phyloP scores from a whole-genome alignment of 2,113 vertebrate species.

The Corythaixoides concolor region DNA sequence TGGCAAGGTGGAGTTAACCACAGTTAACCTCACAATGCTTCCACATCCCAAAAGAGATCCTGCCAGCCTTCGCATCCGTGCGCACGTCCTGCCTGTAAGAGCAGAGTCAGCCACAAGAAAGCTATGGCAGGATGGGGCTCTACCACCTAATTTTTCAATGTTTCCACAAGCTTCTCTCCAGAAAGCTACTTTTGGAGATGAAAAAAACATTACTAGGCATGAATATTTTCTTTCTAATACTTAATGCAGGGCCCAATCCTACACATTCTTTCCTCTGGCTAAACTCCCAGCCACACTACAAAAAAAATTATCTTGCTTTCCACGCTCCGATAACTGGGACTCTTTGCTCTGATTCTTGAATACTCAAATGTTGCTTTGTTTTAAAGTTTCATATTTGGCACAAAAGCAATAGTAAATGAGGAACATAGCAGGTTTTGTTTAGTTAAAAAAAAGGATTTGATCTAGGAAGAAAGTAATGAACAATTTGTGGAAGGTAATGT shows the following conservation, averaged over 20 bases:
- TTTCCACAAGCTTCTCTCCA: not conserved
- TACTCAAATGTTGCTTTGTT: conserved; percentile 35
- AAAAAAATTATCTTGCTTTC: not conserved
- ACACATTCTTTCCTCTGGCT: not conserved
- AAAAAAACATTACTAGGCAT: not conserved
- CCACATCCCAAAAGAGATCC: not conserved
- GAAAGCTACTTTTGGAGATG: not conserved
- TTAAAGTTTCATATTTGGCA: not conserved
- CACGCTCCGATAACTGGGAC: not conserved
- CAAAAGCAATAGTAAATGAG: not conserved
- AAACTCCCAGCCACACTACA: not conserved
- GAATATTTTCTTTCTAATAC: not conserved
- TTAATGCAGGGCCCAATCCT: not conserved
- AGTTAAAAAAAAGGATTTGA: not conserved
- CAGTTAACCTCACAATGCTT: not conserved
- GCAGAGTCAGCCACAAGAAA: not conserved
- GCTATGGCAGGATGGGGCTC: not conserved
- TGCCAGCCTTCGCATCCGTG: not conserved
- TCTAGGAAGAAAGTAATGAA: conserved; percentile 1
- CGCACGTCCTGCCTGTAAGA: accelerated
- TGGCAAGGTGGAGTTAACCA: not conserved
- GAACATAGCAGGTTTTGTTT: not conserved
- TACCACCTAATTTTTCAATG: not conserved
- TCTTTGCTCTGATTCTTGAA: not conserved
- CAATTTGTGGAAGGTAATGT: not conserved